Conservation (phyloP, 2,113 vertebrate species). For the Chaenogobius annularis region DNA sequence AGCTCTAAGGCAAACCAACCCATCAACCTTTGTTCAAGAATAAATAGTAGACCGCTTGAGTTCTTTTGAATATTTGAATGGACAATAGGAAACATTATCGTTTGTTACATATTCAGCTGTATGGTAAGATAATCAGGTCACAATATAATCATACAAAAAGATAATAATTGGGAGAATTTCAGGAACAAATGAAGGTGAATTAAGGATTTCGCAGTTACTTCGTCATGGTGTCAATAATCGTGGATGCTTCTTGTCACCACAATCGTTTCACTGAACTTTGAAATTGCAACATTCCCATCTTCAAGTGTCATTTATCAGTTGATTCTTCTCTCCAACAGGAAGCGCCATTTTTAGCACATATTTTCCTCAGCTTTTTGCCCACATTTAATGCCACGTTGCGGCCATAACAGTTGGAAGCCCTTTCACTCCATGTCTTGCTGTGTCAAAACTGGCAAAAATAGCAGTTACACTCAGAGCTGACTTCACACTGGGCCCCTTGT, state of each 20-base stretch:
- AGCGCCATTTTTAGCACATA: slow-evolving; percentile 55
- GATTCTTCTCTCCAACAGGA: slow-evolving; percentile 59
- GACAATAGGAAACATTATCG: not conserved
- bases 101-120: slow-evolving; percentile 11
- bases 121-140: not conserved
- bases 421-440: slow-evolving; percentile 20
- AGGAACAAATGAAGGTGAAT: no score
- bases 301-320: slow-evolving; percentile 38
- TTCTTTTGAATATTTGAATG: not conserved
- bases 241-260: not conserved
- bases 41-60: not conserved
- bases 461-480: slow-evolving; percentile 42
- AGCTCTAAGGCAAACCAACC: not conserved
- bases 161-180: no score
- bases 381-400: slow-evolving; percentile 34
- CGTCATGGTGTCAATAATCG: not conserved
- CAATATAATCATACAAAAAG: no score
- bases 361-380: slow-evolving; percentile 39
- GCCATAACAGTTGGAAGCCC: slow-evolving; percentile 25
- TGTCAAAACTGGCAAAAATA: slow-evolving; percentile 43
- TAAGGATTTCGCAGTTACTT: not conserved
- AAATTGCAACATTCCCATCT: not conserved
- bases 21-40: not conserved
- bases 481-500: slow-evolving; percentile 68
- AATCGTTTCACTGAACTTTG: not conserved